Evolutionary conservation across 2,888 invertebrate genomes (phyloP).

Genomic region (Bellardia bayeri): DNA sequence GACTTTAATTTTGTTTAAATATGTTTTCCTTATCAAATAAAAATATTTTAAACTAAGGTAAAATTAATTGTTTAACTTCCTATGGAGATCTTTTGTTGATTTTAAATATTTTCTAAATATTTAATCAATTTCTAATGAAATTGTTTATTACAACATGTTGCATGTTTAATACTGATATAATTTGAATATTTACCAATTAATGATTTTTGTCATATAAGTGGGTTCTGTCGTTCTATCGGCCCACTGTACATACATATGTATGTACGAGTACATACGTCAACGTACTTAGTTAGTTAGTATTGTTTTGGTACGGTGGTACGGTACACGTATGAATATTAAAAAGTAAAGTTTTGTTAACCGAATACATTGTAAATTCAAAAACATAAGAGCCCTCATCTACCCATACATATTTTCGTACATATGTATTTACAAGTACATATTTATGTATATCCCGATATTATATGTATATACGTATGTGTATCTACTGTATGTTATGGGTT

Average conservation of each 20-base stretch:
- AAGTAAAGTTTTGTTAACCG: neutral
- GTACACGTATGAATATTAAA: neutral
- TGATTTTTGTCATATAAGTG: constrained; percentile 34
- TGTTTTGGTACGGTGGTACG: neutral
- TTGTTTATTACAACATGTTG: constrained; percentile 17
- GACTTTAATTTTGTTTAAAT: too few species aligned
- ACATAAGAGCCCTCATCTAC: constrained; percentile 2
- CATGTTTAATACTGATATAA: constrained; percentile 74
- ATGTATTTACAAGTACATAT: neutral
- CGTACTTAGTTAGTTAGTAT: neutral
- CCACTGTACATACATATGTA: neutral
- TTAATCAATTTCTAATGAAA: constrained; percentile 12
- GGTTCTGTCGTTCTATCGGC: neutral
- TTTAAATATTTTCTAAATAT: neutral
- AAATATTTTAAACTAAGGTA: too few species aligned
- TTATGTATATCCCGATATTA: too few species aligned
- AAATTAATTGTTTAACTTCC: too few species aligned
- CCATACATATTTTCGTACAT: neutral
- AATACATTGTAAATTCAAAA: constrained; percentile 17
- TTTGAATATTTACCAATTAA: constrained; percentile 75
- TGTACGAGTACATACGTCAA: neutral
- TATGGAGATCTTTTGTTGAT: too few species aligned
- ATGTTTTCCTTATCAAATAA: too few species aligned
- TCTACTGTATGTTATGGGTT: neutral
- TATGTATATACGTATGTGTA: neutral